Base-by-base conservation (phyloP, 2,888 invertebrate species). In the Hydropsyche betteni region DNA sequence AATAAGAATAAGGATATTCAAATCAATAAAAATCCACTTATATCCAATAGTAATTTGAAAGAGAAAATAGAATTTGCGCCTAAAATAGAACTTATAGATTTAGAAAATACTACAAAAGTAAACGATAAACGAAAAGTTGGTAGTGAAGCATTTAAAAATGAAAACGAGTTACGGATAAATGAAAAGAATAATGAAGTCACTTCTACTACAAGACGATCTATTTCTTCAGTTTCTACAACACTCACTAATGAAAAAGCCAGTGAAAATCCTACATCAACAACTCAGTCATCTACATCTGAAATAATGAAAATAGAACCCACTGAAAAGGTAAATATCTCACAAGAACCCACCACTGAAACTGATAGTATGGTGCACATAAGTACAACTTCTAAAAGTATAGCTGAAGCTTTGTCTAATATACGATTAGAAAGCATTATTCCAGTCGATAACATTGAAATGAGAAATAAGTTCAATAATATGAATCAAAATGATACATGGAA, bases 401-500 rank as follows among this genome's bases (percentile, higher is more conserved):
- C 4, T 5, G 10, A 24, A 5, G 34, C 64, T 36, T 8, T 36
- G 0, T 64, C 64, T 7, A 36, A 36, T n/a, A 6, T 36, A 34
- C 10, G n/a, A 64, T 12, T 64, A 12, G 50, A 69, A 50, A 34
- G 36, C 64, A 55, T 69, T 5, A 16, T 51, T 34, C 24, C 55
- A 76, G 12, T 53, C 50, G 12, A 33, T 50, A 50, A 10, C 2
- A 61, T 34, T 4, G 69, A 5, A 73, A 70, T 74, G 53, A 76
- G 58, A 70, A 71, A 79, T 75, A 14, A 44, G 12, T 71, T 64
- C 52, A 61, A 74, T 33, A 77, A 70, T 44, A 36, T 55, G n/a
- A 77, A 51, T 14, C 69, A 74, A 64, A 69, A 79, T 69, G 74
- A 75, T 51, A 86, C 87, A 7, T 90, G 90, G 90, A 90, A 89